Evolutionary conservation across 2,113 vertebrate genomes (phyloP), one percentile per base, ranked within the genome.

Genomic region (Eulemur macaco): DNA sequence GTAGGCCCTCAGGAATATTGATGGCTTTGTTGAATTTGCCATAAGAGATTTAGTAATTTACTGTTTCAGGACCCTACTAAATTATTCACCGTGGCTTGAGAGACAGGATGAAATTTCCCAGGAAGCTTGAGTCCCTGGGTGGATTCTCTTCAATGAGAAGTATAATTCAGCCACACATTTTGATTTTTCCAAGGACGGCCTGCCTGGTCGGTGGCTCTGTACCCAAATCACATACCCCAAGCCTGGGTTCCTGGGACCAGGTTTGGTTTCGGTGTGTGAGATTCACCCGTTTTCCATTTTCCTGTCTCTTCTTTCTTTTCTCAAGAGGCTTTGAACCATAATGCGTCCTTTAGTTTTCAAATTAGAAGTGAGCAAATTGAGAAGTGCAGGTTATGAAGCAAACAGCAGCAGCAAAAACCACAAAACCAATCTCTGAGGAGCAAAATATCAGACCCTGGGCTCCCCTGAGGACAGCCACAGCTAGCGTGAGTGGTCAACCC

Each of bases 41-140:
- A 29, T 4, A 0, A 87, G 39, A 80, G 63, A 47, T 80, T 54
- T 58, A 76, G 52, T 17, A 84, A 54, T 29, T 90, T 91, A 86
- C 47, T 23, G 1, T 58, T 68, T 78, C 34, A 60, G 39, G 66
- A 60, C 1, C 20, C 58, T 54, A 23, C 13, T 86, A 94, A 95
- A 83, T 92, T 90, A 83, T 82, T 90, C 50, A 71, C 3, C 34
- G 45, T 47, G 42, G 52, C n/a, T 45, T 74, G 34, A 96, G 77
- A 96, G 45, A 56, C 29, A 47, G 39, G 7, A 66, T 89, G 37
- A 47, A 78, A 90, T 92, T 85, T 95, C 47, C 29, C 64, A 71
- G 52, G 52, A 64, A 52, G 50, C 89, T 29, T 6, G 0, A 50
- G 86, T 97, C 34, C 42, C 47, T 25, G 82, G 6, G 27, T 25